phyloP scores from a whole-genome alignment of 2,113 vertebrate species.

The Mastomys coucha region DNA sequence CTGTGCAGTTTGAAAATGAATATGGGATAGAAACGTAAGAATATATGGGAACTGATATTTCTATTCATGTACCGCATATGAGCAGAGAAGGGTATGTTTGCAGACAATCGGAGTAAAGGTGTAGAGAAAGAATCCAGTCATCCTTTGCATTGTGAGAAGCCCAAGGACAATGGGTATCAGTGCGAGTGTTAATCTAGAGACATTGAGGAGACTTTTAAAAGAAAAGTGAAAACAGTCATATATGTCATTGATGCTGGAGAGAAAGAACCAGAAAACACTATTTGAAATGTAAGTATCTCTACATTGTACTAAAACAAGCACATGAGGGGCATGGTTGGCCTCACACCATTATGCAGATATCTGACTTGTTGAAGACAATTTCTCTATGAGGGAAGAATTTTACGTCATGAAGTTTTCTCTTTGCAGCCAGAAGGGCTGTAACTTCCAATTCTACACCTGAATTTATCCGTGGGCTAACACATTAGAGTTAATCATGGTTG shows the following conservation, averaged over 20 bases:
- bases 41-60: not conserved
- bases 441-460: not conserved
- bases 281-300: not conserved
- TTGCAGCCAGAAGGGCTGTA: not conserved
- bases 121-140: not conserved
- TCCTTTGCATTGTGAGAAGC: not conserved
- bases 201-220: not conserved
- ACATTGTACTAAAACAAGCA: not conserved
- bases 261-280: not conserved
- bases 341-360: not conserved
- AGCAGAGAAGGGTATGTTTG: not conserved
- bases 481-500: not conserved
- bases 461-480: not conserved
- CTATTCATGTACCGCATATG: not conserved
- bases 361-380: not conserved
- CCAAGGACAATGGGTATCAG: not conserved
- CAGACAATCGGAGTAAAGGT: too few relatives aligned
- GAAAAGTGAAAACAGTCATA: not conserved
- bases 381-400: not conserved
- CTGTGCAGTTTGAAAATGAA: not conserved
- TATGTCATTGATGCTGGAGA: not conserved
- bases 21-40: not conserved
- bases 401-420: not conserved
- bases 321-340: not conserved
- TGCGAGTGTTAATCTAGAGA: not conserved